A percentile compares a stretch with the other conserved stretches of the same genome.
Evolutionary conservation across 53 echinoderm and acorn worm species (phyloP).

Genomic region (Mesocentrotus franciscanus): DNA sequence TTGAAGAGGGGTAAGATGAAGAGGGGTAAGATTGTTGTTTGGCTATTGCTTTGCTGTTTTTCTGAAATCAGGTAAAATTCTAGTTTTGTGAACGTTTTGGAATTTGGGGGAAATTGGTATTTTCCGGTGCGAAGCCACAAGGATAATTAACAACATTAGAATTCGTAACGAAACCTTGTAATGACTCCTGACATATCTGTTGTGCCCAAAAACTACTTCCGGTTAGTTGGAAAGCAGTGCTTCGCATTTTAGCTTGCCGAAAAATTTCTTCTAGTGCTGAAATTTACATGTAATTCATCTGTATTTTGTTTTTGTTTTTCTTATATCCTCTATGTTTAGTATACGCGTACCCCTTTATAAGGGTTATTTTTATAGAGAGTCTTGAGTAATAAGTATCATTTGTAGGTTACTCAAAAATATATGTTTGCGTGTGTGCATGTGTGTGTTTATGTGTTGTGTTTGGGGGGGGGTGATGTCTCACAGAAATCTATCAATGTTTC

Average conservation of each 20-base stretch:
- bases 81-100: conserved; percentile 15
- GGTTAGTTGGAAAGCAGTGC: background rate
- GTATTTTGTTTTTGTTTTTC: background rate
- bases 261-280: background rate
- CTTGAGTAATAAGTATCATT: too few species aligned
- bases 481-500: too few species aligned
- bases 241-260: background rate
- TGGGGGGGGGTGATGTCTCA: too few species aligned
- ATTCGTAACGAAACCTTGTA: background rate
- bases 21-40: background rate
- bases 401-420: too few species aligned
- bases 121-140: conserved; percentile 9
- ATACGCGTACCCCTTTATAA: too few species aligned
- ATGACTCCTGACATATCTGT: background rate
- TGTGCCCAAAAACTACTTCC: conserved; percentile 7
- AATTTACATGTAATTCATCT: background rate
- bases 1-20: background rate
- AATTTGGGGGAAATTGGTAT: background rate
- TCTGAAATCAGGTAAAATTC: background rate
- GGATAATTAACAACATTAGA: background rate
- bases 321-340: background rate
- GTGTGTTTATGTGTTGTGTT: too few species aligned
- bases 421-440: too few species aligned
- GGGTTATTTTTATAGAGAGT: too few species aligned
- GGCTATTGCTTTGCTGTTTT: background rate